These are phyloP conservation scores for Eubasilissa splendida DNA, from an alignment of 2,888 invertebrate species.

Conservation along the genomic window DNA sequence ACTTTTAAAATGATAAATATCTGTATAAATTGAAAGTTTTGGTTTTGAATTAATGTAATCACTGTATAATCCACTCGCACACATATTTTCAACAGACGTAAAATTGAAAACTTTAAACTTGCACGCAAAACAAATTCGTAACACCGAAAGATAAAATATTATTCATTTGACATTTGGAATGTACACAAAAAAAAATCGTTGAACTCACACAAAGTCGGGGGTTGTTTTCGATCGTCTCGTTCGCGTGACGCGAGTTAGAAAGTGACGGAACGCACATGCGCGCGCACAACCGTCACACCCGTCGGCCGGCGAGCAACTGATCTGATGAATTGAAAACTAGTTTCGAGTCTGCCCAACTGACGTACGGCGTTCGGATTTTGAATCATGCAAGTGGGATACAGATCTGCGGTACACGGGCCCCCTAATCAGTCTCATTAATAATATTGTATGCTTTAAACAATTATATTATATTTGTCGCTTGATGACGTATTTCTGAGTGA, in stretches of 20 bases:
- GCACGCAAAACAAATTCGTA: no score
- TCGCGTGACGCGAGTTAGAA: slow-evolving; percentile 13
- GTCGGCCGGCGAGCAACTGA: slow-evolving; percentile 51
- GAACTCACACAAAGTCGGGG: neutral
- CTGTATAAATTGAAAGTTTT: no score
- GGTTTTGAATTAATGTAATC: no score
- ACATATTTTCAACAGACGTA: no score
- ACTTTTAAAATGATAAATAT: no score
- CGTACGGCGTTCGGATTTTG: slow-evolving; percentile 40
- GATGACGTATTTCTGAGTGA: no score
- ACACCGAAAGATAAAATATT: no score
- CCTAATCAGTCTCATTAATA: neutral
- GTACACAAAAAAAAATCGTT: neutral
- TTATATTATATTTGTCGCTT: no score
- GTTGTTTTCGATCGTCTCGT: slow-evolving; percentile 2
- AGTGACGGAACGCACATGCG: slow-evolving; percentile 16
- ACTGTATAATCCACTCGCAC: no score
- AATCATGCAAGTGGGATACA: slow-evolving; percentile 22
- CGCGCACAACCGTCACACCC: slow-evolving; percentile 42
- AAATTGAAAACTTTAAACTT: no score
- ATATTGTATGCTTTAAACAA: neutral
- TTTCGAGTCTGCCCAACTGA: slow-evolving; percentile 28
- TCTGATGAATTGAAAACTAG: slow-evolving; percentile 46
- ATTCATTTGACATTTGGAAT: no score
- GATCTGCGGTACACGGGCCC: slow-evolving; percentile 2